Percentiles rank a stretch among this genome's conserved stretches.
Evolutionary conservation across 2,113 vertebrate genomes (phyloP).

Genomic region (Zosterops japonicus): DNA sequence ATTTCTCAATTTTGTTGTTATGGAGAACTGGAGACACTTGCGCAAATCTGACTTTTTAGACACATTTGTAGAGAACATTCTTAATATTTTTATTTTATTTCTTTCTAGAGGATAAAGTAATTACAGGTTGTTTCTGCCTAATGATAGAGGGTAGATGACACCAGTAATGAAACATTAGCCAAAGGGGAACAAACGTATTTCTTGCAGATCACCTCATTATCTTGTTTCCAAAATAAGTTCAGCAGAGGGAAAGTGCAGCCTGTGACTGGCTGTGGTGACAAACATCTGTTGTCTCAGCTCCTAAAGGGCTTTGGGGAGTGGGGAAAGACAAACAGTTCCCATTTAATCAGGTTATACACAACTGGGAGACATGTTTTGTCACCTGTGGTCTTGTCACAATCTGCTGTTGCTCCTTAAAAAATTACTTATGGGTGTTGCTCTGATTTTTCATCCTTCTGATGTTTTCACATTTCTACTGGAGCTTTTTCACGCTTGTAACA

Average conservation of each 20-base stretch:
- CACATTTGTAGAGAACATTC: not conserved
- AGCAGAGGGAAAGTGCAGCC: slow-evolving; percentile 50
- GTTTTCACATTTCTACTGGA: too few relatives aligned
- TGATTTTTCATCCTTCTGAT: too few relatives aligned
- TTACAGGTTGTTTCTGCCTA: slow-evolving; percentile 70
- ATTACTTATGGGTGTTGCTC: not conserved
- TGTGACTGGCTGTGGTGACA: slow-evolving; percentile 72
- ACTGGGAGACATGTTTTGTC: slow-evolving; percentile 59
- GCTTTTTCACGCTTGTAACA: too few relatives aligned
- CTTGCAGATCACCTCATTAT: slow-evolving; percentile 71
- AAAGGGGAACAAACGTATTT: slow-evolving; percentile 65
- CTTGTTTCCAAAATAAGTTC: slow-evolving; percentile 59
- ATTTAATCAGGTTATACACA: slow-evolving; percentile 63
- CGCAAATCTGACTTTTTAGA: slow-evolving; percentile 18
- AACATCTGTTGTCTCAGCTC: slow-evolving; percentile 81
- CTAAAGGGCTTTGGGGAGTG: slow-evolving; percentile 76
- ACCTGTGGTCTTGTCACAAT: slow-evolving; percentile 26
- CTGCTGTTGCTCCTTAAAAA: slow-evolving; percentile 53
- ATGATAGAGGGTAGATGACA: slow-evolving; percentile 75
- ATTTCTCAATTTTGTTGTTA: not conserved
- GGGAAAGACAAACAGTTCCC: slow-evolving; percentile 50
- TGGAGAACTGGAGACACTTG: not conserved
- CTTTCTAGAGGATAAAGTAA: slow-evolving; percentile 27
- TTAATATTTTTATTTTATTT: not conserved
- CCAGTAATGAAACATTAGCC: slow-evolving; percentile 78